Percentiles rank a stretch among this genome's conserved stretches.
Conservation (phyloP, 2,113 vertebrate genomes). For the Elanus axillaris region DNA sequence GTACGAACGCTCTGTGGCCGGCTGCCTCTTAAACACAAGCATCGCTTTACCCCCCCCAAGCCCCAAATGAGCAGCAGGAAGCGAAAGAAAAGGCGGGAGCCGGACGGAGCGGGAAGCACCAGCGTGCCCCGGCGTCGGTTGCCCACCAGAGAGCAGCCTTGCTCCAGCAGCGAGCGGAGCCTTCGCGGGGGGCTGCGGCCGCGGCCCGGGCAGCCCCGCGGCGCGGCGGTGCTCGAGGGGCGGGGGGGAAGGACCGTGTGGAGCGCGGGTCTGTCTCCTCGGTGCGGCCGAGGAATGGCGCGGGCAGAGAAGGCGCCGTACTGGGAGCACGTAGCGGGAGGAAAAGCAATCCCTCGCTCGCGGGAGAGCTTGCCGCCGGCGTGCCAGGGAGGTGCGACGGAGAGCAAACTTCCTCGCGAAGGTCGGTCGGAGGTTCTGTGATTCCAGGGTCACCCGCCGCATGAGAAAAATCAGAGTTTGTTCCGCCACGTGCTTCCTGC, state of each 20-base stretch:
- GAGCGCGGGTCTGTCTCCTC: too few species aligned
- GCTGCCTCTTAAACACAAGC: accelerated
- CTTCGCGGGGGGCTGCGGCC: not conserved
- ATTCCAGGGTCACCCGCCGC: not conserved
- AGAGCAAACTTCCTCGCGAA: not conserved
- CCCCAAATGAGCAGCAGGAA: too few species aligned
- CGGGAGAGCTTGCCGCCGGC: not conserved
- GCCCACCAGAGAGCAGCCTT: constrained; percentile 57
- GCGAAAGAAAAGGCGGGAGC: too few species aligned
- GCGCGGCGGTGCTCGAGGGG: not conserved
- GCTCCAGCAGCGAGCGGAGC: not conserved
- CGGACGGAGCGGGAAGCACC: accelerated
- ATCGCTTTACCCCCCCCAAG: accelerated
- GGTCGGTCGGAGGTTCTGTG: not conserved
- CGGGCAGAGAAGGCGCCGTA: accelerated
- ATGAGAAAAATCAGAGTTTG: not conserved
- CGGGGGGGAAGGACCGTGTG: accelerated
- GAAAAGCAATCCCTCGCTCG: accelerated
- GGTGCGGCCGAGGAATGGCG: not conserved
- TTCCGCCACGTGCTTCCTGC: not conserved
- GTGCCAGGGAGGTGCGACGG: not conserved
- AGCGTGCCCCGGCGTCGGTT: accelerated
- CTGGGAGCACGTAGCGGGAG: accelerated
- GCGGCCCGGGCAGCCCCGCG: accelerated
- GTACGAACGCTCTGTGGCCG: accelerated